These are phyloP conservation scores for Misgurnus mizolepis DNA, from an alignment of 2,113 vertebrate genomes.

Conservation along the genomic window DNA sequence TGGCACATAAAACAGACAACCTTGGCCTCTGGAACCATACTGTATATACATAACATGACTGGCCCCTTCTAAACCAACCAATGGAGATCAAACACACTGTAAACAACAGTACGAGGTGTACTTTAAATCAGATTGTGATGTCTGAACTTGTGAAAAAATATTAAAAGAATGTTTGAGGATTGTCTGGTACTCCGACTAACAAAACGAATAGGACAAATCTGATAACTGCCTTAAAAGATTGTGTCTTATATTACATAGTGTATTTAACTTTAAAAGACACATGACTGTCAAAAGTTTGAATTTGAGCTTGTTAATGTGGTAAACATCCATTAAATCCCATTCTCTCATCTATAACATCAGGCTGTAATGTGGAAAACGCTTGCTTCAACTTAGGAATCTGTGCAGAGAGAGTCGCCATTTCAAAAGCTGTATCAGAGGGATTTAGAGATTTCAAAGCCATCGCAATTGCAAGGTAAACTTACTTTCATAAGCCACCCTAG, in stretches of 20 bases:
- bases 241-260: too few species aligned
- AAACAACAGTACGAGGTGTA: not conserved
- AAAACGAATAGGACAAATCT: too few species aligned
- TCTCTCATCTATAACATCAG: conserved; percentile 61
- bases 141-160: too few species aligned
- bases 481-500: not conserved
- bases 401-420: conserved; percentile 83
- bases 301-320: too few species aligned
- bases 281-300: too few species aligned
- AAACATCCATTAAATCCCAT: not conserved
- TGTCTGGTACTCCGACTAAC: too few species aligned
- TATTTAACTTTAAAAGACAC: too few species aligned
- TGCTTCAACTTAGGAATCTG: conserved; percentile 81
- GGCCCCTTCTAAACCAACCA: not conserved
- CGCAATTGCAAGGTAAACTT: conserved; percentile 81
- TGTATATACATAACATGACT: not conserved
- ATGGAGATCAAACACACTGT: not conserved
- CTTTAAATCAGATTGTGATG: not conserved
- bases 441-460: conserved; percentile 84
- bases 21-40: too few species aligned
- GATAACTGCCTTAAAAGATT: too few species aligned
- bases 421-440: conserved; percentile 88
- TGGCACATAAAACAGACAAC: too few species aligned
- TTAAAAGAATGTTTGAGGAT: too few species aligned
- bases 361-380: conserved; percentile 92